Evolutionary conservation across 2,797 vertebrate genomes (phyloP), one percentile per base, ranked within the genome.

Genomic region (Chromis chromis): DNA sequence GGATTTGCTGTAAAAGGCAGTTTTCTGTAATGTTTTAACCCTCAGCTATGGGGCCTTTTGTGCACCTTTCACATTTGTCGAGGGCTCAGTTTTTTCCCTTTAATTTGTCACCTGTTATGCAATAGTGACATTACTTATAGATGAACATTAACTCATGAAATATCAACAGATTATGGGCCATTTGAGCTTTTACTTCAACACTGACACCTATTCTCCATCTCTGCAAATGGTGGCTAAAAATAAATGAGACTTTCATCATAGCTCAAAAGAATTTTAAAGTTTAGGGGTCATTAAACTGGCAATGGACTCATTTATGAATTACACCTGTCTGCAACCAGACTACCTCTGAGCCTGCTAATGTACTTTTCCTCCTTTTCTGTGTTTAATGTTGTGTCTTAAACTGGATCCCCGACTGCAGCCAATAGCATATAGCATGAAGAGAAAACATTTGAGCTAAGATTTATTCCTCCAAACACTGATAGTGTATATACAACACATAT

Each of bases 221-320:
- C 7, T 50, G 16, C 13, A 40, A 16, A 22, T 48, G 28, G 36
- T 53, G 44, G 16, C 27, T 28, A 27, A 1, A 75, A 57, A 66
- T 52, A 65, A 70, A 46, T 63, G 24, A 46, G 55, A 65, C 42
- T 55, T 33, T 76, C 44, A 71, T 58, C 22, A 9, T n/a, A 44
- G 40, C 39, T 28, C 59, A 33, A 70, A 60, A 69, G 25, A 69
- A 69, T 59, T 48, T 63, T 48, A 48, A 69, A 50, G 50, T 61
- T 50, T 16, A 39, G 39, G 62, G 59, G 36, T 80, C 66, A 76
- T 75, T 80, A 66, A 75, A 40, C 36, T 68, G 53, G 13, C 7
- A 39, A 81, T 68, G 46, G 31, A 54, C 13, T 72, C n/a, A 21
- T 28, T 55, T 54, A 36, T 64, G 49, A 36, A 56, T 61, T 61